phyloP scores from a whole-genome alignment of 1,140 invertebrate genomes.

The Drosophila kurseongensis region DNA sequence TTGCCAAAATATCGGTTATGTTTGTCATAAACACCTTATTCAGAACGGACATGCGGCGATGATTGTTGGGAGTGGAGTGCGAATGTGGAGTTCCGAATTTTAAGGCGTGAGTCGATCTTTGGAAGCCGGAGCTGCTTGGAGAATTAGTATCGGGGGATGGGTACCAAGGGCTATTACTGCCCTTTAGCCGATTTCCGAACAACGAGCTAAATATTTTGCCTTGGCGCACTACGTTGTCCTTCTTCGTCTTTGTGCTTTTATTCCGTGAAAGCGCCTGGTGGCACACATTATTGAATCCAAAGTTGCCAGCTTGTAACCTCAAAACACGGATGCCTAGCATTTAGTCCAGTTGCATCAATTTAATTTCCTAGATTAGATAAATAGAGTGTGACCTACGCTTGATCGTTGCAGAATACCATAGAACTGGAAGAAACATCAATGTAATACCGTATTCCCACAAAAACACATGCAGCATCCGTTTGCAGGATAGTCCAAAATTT shows the following conservation, averaged over 20 bases:
- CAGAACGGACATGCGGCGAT: constrained; percentile 87
- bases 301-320: constrained; percentile 1
- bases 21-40: constrained; percentile 93
- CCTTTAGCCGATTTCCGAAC: constrained; percentile 63
- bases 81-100: constrained; percentile 44
- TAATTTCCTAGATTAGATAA: not conserved
- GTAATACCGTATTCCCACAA: too few species aligned
- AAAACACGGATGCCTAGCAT: not conserved
- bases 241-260: constrained; percentile 27
- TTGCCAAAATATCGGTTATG: constrained; percentile 90
- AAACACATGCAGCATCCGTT: not conserved
- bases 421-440: not conserved
- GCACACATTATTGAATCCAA: not conserved
- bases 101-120: constrained; percentile 41
- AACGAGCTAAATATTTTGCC: constrained; percentile 70
- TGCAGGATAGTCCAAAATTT: not conserved
- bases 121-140: constrained; percentile 8
- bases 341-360: not conserved
- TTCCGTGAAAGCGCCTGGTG: not conserved
- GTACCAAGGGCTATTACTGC: constrained; percentile 72
- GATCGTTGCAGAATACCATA: not conserved
- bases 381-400: not conserved
- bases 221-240: constrained; percentile 43
- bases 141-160: constrained; percentile 35
- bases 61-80: constrained; percentile 83